phyloP scores from a whole-genome alignment of 2,888 invertebrate species.

The Melieria crassipennis region DNA sequence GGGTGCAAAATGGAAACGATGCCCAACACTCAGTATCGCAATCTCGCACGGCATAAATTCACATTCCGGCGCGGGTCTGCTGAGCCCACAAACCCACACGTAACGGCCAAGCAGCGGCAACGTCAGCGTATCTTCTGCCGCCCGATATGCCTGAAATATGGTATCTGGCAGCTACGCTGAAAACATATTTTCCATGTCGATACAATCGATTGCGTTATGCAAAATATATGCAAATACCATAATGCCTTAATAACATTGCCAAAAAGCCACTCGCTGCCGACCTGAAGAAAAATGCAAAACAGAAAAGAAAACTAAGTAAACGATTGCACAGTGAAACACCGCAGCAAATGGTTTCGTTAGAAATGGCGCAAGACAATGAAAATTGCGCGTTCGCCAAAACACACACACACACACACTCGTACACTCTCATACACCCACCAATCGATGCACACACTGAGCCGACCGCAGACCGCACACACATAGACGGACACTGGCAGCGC shows the following conservation, averaged over 20 bases:
- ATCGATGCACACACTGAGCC: constrained; percentile 25
- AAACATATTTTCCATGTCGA: constrained; percentile 64
- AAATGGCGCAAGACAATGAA: constrained; percentile 22
- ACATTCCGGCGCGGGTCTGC: background rate
- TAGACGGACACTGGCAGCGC: constrained; percentile 27
- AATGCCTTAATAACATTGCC: constrained; percentile 41
- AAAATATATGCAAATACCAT: constrained; percentile 63
- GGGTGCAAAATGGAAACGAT: too few relatives aligned
- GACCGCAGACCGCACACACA: background rate
- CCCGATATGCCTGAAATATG: constrained; percentile 25
- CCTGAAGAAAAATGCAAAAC: constrained; percentile 5
- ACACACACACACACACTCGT: constrained; percentile 31
- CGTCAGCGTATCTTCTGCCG: constrained; percentile 28
- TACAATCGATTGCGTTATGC: constrained; percentile 65
- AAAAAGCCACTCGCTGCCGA: background rate
- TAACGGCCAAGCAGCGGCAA: background rate
- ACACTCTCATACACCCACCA: background rate
- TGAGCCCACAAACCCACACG: too few relatives aligned
- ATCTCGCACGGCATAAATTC: constrained; percentile 32
- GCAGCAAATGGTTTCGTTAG: constrained; percentile 40
- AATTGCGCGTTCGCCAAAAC: constrained; percentile 22
- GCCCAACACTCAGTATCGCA: constrained; percentile 14
- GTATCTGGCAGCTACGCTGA: constrained; percentile 37
- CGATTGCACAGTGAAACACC: background rate
- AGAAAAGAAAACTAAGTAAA: constrained; percentile 8